Evolutionary conservation across 2,113 vertebrate genomes (phyloP).

Genomic region (Labeo rohita): DNA sequence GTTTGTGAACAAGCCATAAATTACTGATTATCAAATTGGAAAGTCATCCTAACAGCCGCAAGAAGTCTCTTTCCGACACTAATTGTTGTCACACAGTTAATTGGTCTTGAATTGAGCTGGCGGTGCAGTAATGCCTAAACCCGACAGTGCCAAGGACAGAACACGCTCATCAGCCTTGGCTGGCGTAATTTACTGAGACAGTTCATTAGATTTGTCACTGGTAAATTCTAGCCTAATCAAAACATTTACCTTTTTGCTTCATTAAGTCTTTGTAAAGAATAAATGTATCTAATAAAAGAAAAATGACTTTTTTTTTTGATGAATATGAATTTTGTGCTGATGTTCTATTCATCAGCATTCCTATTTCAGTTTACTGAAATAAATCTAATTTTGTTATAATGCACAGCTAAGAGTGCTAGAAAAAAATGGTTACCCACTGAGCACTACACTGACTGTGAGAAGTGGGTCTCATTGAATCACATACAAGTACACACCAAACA

Average conservation of each 20-base stretch:
- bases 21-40: neutral
- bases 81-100: neutral
- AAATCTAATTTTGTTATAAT: neutral
- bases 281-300: neutral
- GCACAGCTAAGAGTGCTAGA: neutral
- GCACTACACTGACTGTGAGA: conserved; percentile 23
- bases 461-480: conserved; percentile 51
- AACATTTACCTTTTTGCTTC: neutral
- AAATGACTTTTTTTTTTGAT: no score
- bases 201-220: neutral
- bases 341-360: neutral
- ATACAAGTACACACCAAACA: neutral
- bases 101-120: neutral
- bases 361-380: neutral
- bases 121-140: neutral
- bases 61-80: neutral
- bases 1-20: neutral
- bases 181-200: neutral
- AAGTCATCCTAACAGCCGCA: neutral
- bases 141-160: neutral
- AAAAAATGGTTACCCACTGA: conserved; percentile 29
- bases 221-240: conserved; percentile 13
- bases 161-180: neutral
- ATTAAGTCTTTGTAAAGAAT: neutral
- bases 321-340: no score